Percentiles rank a stretch among this genome's conserved stretches.
These are phyloP conservation scores for Hirtodrosophila confusa DNA, from an alignment of 2,888 invertebrate species.

Conservation along the genomic window DNA sequence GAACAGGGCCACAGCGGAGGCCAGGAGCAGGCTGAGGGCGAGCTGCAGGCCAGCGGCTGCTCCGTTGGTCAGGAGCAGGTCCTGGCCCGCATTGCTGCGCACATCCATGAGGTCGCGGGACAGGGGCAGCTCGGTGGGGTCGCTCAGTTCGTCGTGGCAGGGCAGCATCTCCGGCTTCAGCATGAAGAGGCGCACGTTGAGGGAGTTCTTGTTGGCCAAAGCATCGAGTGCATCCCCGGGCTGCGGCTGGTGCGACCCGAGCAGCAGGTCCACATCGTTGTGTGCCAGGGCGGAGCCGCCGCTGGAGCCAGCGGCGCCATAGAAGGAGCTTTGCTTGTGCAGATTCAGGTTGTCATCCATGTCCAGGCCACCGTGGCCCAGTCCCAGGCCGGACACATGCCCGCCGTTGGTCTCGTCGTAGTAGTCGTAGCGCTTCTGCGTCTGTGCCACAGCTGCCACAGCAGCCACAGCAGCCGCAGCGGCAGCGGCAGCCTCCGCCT, in stretches of 20 bases:
- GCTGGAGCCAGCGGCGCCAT: constrained; percentile 37
- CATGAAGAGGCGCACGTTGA: constrained; percentile 84
- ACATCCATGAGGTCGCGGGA: constrained; percentile 85
- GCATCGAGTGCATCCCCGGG: constrained; percentile 56
- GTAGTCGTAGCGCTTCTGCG: constrained; percentile 72
- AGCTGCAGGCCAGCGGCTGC: constrained; percentile 18
- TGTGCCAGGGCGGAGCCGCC: constrained; percentile 40
- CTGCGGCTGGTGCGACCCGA: constrained; percentile 31
- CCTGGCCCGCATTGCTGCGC: constrained; percentile 79
- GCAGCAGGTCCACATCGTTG: constrained; percentile 65
- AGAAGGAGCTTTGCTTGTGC: constrained; percentile 70
- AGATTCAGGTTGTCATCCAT: constrained; percentile 79
- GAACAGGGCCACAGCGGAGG: constrained; percentile 17
- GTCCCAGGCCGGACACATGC: constrained; percentile 40
- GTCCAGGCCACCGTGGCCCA: constrained; percentile 54
- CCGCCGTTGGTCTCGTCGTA: constrained; percentile 62
- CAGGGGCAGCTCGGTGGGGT: constrained; percentile 87
- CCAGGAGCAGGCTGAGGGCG: constrained; percentile 3
- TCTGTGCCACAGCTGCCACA: constrained; percentile 57
- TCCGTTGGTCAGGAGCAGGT: constrained; percentile 48
- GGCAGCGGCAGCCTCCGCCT: constrained; percentile 30
- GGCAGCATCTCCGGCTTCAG: constrained; percentile 86
- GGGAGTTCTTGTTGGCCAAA: constrained; percentile 62
- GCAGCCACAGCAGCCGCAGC: constrained; percentile 32
- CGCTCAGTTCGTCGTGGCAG: constrained; percentile 87